A percentile compares a stretch with the other conserved stretches of the same genome.
phyloP scores from a whole-genome alignment of 2,888 invertebrate genomes.

The Drosophila buzzatii region DNA sequence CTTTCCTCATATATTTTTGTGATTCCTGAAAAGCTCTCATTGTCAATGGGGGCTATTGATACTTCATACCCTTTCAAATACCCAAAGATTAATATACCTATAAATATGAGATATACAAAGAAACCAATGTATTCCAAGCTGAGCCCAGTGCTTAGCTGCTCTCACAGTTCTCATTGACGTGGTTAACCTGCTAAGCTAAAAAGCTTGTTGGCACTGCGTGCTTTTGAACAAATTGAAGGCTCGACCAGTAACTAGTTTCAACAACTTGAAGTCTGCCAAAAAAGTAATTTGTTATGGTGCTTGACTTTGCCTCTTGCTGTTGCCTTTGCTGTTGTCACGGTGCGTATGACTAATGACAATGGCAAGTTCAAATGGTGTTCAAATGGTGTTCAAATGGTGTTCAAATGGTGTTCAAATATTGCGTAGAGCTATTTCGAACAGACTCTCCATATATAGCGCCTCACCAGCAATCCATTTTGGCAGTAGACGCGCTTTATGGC shows the following conservation, averaged over 20 bases:
- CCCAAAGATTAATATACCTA: too few relatives aligned
- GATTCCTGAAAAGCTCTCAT: too few relatives aligned
- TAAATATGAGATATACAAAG: too few relatives aligned
- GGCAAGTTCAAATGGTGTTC: conserved; percentile 14
- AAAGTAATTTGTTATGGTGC: conserved; percentile 59
- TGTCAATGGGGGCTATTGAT: too few relatives aligned
- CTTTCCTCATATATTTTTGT: too few relatives aligned
- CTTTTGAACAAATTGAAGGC: not conserved
- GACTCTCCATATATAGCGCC: not conserved
- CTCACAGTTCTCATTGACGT: too few relatives aligned
- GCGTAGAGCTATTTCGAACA: conserved; percentile 20
- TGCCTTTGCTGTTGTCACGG: conserved; percentile 27
- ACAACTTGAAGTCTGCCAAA: conserved; percentile 44
- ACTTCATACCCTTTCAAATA: too few relatives aligned
- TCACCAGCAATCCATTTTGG: conserved; percentile 10
- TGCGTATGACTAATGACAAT: conserved; percentile 73
- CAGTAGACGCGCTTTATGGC: not conserved
- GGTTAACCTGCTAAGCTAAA: conserved; percentile 14
- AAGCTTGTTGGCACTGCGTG: conserved; percentile 14
- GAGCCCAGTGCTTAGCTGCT: too few relatives aligned
- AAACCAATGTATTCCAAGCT: too few relatives aligned
- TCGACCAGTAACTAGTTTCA: conserved; percentile 58
- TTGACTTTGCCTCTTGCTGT: not conserved
- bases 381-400: conserved; percentile 43
- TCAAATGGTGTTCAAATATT: conserved; percentile 52